phyloP scores from a whole-genome alignment of 1,140 invertebrate species.

The Habropoda laboriosa region DNA sequence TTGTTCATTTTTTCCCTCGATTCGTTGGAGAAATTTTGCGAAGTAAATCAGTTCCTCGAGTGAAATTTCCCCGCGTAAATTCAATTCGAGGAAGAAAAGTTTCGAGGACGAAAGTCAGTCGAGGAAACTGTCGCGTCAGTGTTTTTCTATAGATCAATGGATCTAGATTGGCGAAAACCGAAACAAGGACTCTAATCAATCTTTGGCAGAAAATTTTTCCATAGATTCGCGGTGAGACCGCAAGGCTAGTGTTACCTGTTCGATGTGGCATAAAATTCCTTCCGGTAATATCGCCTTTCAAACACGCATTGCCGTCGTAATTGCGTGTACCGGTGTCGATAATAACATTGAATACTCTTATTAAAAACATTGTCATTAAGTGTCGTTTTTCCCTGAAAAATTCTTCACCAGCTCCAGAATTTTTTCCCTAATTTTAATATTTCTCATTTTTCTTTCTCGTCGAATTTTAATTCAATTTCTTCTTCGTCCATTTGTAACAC shows the following conservation, averaged over 20 bases:
- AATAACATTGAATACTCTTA: slow-evolving; percentile 5
- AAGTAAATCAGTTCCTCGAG: too few species aligned
- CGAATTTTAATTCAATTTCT: too few species aligned
- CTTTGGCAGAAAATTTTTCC: slow-evolving; percentile 20
- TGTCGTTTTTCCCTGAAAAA: too few species aligned
- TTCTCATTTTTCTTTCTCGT: too few species aligned
- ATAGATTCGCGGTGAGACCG: slow-evolving; percentile 24
- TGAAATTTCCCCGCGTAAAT: too few species aligned
- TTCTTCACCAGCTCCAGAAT: too few species aligned
- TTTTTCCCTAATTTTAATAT: too few species aligned
- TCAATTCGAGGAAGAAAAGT: too few species aligned
- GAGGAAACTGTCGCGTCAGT: too few species aligned
- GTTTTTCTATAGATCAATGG: not conserved
- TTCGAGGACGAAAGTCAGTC: not conserved
- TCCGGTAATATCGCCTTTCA: slow-evolving; percentile 38
- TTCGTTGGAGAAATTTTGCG: too few species aligned
- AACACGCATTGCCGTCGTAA: slow-evolving; percentile 30
- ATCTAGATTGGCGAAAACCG: not conserved
- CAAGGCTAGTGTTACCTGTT: slow-evolving; percentile 32
- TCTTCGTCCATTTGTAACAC: too few species aligned
- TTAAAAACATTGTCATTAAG: not conserved
- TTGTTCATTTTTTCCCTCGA: too few species aligned
- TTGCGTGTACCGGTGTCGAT: slow-evolving; percentile 12
- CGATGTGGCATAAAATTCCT: slow-evolving; percentile 31
- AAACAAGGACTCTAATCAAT: slow-evolving; percentile 27